Conservation (phyloP, 2,113 vertebrate species). For the Thinocorus orbignyianus region DNA sequence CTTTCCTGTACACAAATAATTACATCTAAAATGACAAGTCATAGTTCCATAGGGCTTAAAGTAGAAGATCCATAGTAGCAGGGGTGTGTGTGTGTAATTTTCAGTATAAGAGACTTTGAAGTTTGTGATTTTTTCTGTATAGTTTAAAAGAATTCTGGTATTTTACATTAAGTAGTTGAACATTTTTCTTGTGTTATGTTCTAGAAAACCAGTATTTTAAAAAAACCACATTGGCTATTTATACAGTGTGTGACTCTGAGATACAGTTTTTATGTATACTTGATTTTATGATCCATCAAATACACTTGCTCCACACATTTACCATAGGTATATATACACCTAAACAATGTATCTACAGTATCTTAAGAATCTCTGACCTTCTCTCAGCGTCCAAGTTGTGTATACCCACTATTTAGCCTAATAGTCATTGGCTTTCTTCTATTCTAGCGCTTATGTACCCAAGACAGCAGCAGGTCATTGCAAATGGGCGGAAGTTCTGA, state of each 20-base stretch:
- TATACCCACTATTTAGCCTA: not conserved
- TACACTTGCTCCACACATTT: not conserved
- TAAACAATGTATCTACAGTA: not conserved
- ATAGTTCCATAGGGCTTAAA: not conserved
- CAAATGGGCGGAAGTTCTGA: constrained; percentile 56
- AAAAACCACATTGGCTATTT: not conserved
- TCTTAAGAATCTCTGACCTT: not conserved
- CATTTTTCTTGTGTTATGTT: not conserved
- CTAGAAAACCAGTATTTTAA: not conserved
- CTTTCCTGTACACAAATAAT: not conserved
- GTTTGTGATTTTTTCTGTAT: not conserved
- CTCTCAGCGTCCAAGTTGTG: not conserved
- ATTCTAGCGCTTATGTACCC: constrained; percentile 55
- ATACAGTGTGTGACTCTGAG: not conserved
- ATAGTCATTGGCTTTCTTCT: constrained; percentile 35
- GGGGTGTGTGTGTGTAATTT: no score
- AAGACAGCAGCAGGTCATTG: constrained; percentile 54
- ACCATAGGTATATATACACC: not conserved
- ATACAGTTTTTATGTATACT: not conserved
- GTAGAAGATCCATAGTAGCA: not conserved
- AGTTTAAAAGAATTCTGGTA: not conserved
- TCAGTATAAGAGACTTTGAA: not conserved
- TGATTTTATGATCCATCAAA: not conserved
- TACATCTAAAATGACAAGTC: not conserved
- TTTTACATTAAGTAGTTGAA: not conserved